Evolutionary conservation across 2,888 invertebrate genomes (phyloP), one percentile per base, ranked within the genome.

Genomic region (Zhuqinia jingwanae): DNA sequence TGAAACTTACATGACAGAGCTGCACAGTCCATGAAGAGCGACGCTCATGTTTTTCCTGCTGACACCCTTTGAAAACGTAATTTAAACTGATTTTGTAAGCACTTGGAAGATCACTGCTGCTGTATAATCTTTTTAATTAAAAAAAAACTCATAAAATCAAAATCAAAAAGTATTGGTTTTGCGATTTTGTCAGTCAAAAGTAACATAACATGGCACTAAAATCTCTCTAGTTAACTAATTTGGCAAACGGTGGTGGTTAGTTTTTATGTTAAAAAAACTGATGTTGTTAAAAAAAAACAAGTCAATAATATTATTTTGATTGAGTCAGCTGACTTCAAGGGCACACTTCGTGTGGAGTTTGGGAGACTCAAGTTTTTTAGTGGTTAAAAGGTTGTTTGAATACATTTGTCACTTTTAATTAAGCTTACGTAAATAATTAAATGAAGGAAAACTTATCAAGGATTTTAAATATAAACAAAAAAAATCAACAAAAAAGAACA

Each of bases 121-220:
- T 11, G 5, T 15, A 5, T 15, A 15, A 53, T 47, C 13, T 47
- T 47, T 47, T 10, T 15, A 10, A 47, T 47, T 2, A 53, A 53
- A 17, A 17, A 53, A 53, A 17, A 53, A n/a, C 53, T 17, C 53
- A 17, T 53, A n/a, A n/a, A n/a, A n/a, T 11, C 17, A n/a, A n/a
- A 3, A n/a, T 53, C 17, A 53, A 53, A n/a, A 6, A 6, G 53
- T 53, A n/a, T 11, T n/a, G 17, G n/a, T 1, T 5, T n/a, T 53
- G 53, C 53, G 53, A 53, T 53, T 53, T n/a, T 47, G n/a, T 58
- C 58, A 58, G 58, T 58, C 58, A 22, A 58, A 3, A n/a, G 25
- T 17, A 58, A 58, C 25, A n/a, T 20, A 58, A 25, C 58, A 58
- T 58, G 58, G 58, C 58, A 58, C 58, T 58, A 58, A 58, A 58